phyloP scores from a whole-genome alignment of 2,113 vertebrate species.

The Forbesichthys papilliferus region DNA sequence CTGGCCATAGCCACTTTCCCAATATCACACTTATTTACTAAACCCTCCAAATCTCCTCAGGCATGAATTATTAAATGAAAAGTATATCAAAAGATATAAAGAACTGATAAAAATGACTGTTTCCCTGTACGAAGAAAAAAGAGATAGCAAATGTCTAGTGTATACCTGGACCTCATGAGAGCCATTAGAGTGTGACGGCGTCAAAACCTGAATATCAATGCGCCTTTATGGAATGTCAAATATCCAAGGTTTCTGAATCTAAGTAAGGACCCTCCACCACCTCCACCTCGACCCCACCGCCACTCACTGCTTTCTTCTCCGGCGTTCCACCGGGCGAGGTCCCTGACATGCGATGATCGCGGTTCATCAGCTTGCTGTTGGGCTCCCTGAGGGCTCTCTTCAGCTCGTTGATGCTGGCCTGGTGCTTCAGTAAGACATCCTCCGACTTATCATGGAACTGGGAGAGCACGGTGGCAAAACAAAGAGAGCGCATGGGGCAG shows the following conservation, averaged over 20 bases:
- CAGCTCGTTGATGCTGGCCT: slow-evolving; percentile 98
- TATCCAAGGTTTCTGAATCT: slow-evolving; percentile 15
- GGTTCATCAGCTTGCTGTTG: slow-evolving; percentile 92
- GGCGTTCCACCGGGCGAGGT: slow-evolving; percentile 87
- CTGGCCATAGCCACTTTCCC: slow-evolving; percentile 1
- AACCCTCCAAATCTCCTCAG: not conserved
- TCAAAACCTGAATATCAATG: slow-evolving; percentile 23
- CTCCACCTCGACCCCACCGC: not conserved
- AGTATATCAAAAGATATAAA: slow-evolving; percentile 4
- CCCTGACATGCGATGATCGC: slow-evolving; percentile 85
- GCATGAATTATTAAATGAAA: slow-evolving; percentile 14
- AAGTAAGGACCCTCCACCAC: not conserved
- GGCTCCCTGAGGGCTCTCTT: slow-evolving; percentile 93
- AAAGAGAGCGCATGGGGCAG: too few relatives aligned
- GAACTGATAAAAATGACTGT: not conserved
- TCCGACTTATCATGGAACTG: slow-evolving; percentile 97
- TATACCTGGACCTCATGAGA: not conserved
- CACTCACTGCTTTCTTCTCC: slow-evolving; percentile 84
- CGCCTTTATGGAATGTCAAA: slow-evolving; percentile 23
- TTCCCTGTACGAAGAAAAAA: too few relatives aligned
- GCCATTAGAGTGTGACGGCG: not conserved
- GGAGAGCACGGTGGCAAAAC: not conserved
- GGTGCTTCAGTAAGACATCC: slow-evolving; percentile 95
- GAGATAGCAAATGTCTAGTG: not conserved
- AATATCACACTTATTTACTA: not conserved